Evolutionary conservation across 2,797 vertebrate genomes (phyloP), one percentile per base, ranked within the genome.

Genomic region (Pelochelys cantorii): DNA sequence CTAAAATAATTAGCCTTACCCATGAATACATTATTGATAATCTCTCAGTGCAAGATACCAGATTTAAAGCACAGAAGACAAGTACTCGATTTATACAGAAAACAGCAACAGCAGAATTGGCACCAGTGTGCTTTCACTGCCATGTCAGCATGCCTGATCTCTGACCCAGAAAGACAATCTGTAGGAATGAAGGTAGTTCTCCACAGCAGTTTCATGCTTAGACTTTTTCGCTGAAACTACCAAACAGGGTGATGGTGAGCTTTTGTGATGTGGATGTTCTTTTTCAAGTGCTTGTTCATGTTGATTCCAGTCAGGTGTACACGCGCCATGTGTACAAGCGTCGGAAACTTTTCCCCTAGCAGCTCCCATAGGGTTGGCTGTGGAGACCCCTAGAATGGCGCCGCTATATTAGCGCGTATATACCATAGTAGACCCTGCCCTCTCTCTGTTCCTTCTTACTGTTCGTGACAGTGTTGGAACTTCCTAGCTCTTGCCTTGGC

Each of bases 171-270:
- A 42, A 79, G 56, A 31, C 27, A 84, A 68, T 60, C 77, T 87
- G n/a, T 83, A 80, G 57, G 74, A 11, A 31, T 62, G 54, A 84
- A 12, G 8, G 23, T 60, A 68, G 23, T 79, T 3, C 54, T 90
- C 90, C 81, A 20, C 27, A 74, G 54, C 80, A 84, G 59, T 77
- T 60, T 77, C 86, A 82, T 57, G 23, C 54, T 93, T 93, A 88
- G 74, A 48, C 82, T 37, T 81, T 78, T 86, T 57, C 55, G 57
- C 52, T 88, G 55, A 88, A 29, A 31, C 20, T 11, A 48, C 71
- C 82, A 55, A 1, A 12, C 29, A 27, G 60, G 78, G 57, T 52
- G 34, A 83, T 29, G 53, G 53, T 54, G 53, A 54, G 42, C 53
- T 54, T 54, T 54, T 54, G 53, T 54, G 53, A 54, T 54, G 53